Evolutionary conservation across 2,888 invertebrate genomes (phyloP).

Genomic region (Diadegma fenestrale): DNA sequence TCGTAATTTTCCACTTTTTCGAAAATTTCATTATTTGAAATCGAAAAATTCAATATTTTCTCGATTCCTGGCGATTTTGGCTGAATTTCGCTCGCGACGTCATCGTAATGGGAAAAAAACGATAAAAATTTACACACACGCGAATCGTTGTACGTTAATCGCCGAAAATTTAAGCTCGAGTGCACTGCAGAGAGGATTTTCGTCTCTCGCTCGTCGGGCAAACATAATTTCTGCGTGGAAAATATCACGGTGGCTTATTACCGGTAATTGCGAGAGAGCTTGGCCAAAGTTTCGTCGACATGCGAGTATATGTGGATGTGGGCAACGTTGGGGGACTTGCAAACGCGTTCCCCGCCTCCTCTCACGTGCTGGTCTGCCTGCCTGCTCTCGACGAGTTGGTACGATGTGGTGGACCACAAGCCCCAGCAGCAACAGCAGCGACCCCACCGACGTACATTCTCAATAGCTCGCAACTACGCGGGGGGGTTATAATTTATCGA

Average conservation of each 20-base stretch:
- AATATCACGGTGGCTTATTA: slow-evolving; percentile 64
- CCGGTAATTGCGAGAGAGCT: slow-evolving; percentile 66
- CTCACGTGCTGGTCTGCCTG: too few relatives aligned
- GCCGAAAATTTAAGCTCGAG: slow-evolving; percentile 49
- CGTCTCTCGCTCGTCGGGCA: slow-evolving; percentile 22
- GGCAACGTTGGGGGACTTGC: slow-evolving; percentile 32
- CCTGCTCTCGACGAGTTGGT: slow-evolving; percentile 50
- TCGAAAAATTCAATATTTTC: background rate
- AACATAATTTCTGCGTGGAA: slow-evolving; percentile 65
- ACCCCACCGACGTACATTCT: slow-evolving; percentile 42
- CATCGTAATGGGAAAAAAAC: background rate
- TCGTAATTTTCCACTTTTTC: too few relatives aligned
- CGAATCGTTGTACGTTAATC: slow-evolving; percentile 15
- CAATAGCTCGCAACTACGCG: slow-evolving; percentile 46
- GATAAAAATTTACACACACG: background rate
- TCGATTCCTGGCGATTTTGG: background rate
- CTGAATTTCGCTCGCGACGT: background rate
- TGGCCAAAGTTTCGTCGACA: slow-evolving; percentile 60
- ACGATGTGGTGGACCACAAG: slow-evolving; percentile 66
- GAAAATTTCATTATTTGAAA: background rate
- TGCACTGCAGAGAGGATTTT: slow-evolving; percentile 24
- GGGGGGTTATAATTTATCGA: slow-evolving; percentile 74
- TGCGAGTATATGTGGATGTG: background rate
- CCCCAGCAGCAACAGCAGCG: slow-evolving; percentile 48
- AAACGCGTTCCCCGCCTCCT: slow-evolving; percentile 54